Percentiles rank a stretch among this genome's conserved stretches.
These are phyloP conservation scores for Octopus sinensis DNA, from an alignment of 1,140 invertebrate genomes.

Conservation along the genomic window DNA sequence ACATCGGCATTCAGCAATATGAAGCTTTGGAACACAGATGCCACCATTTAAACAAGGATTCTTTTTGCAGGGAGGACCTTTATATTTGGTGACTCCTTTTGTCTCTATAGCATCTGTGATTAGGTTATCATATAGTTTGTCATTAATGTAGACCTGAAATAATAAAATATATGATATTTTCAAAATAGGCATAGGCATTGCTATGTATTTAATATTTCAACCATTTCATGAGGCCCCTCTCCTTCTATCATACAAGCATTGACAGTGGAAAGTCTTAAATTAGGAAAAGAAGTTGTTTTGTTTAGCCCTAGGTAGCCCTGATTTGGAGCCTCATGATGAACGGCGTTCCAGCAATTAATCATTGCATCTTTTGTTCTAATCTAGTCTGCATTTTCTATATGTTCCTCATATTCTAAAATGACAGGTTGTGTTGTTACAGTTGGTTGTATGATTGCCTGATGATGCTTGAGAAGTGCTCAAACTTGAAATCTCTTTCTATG, in stretches of 20 bases:
- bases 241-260: too few relatives aligned
- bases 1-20: conserved; percentile 72
- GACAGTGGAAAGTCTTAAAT: too few relatives aligned
- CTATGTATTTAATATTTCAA: too few relatives aligned
- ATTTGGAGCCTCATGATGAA: not conserved
- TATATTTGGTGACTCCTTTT: conserved; percentile 64
- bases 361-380: too few relatives aligned
- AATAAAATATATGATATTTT: conserved; percentile 14
- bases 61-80: conserved; percentile 69
- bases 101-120: conserved; percentile 50
- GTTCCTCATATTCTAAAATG: too few relatives aligned
- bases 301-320: not conserved
- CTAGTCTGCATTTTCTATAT: too few relatives aligned
- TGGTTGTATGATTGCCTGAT: too few relatives aligned
- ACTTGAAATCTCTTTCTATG: too few relatives aligned
- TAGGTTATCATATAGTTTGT: conserved; percentile 62
- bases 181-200: not conserved
- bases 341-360: too few relatives aligned
- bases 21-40: conserved; percentile 72
- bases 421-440: too few relatives aligned
- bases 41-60: conserved; percentile 74
- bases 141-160: conserved; percentile 66
- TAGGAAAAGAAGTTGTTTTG: not conserved
- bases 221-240: too few relatives aligned
- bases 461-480: too few relatives aligned